phyloP scores from a whole-genome alignment of 2,797 vertebrate genomes.

The Emydoidea blandingii region DNA sequence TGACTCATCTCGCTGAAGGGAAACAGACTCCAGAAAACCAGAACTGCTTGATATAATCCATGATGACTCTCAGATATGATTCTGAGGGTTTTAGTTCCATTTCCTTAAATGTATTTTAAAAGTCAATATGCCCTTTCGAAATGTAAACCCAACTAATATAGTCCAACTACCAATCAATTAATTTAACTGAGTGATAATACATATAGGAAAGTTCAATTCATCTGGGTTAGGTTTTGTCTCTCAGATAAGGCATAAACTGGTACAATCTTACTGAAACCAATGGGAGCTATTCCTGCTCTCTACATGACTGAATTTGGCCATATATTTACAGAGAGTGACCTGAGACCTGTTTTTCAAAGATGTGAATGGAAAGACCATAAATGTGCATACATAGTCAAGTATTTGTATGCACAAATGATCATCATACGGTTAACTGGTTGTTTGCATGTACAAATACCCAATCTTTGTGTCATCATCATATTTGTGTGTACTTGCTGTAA shows the following conservation, averaged over 20 bases:
- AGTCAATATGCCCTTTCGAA: neutral
- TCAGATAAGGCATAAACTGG: neutral
- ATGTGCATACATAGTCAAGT: neutral
- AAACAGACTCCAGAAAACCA: conserved; percentile 26
- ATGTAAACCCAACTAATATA: neutral
- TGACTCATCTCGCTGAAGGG: neutral
- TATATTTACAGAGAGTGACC: neutral
- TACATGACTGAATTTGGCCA: neutral
- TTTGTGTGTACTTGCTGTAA: neutral
- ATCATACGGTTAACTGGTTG: neutral
- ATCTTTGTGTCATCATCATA: neutral
- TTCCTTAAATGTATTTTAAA: neutral
- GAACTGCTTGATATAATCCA: conserved; percentile 18
- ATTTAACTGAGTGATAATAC: neutral
- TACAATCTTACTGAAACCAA: neutral
- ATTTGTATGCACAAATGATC: neutral
- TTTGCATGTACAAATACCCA: neutral
- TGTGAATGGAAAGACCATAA: neutral
- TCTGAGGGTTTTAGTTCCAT: neutral
- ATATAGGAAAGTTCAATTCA: neutral
- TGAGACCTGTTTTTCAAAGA: neutral
- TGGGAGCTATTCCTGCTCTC: neutral
- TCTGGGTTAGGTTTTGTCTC: neutral
- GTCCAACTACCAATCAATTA: neutral
- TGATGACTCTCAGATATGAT: neutral